A percentile compares a stretch with the other conserved stretches of the same genome.
Evolutionary conservation across 2,113 vertebrate genomes (phyloP).

Genomic region (Pseudorasbora parva): DNA sequence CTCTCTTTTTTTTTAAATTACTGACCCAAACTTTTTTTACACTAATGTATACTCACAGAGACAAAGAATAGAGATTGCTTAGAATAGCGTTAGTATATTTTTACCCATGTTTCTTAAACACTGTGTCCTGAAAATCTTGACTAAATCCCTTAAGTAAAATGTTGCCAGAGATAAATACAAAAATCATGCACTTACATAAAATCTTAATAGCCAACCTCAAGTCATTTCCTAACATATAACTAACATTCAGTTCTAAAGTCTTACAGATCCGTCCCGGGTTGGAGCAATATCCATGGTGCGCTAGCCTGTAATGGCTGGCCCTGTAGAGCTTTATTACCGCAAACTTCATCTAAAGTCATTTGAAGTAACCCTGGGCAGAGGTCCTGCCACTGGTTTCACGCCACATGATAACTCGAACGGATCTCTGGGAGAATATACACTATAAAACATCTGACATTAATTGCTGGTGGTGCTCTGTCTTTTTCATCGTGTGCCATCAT

Average conservation of each 20-base stretch:
- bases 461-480: constrained; percentile 42
- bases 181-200: not conserved
- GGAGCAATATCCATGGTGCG: not conserved
- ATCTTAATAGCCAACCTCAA: constrained; percentile 1
- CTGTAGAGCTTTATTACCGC: constrained; percentile 2
- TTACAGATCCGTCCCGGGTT: not conserved
- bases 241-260: constrained; percentile 31
- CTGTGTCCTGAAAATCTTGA: not conserved
- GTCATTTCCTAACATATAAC: not conserved
- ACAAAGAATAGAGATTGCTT: not conserved
- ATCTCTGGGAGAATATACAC: constrained; percentile 32
- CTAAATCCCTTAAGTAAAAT: not conserved
- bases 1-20: not conserved
- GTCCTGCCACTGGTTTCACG: constrained; percentile 33
- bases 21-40: not conserved
- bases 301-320: not conserved
- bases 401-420: constrained; percentile 40
- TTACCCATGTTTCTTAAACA: not conserved
- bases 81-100: not conserved
- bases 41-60: not conserved
- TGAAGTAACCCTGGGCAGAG: constrained; percentile 32
- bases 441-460: constrained; percentile 51
- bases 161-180: not conserved
- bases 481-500: constrained; percentile 39
- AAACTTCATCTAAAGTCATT: constrained; percentile 48